Evolutionary conservation across 1,140 invertebrate genomes (phyloP), one percentile per base, ranked within the genome.

Genomic region (Varroa destructor): DNA sequence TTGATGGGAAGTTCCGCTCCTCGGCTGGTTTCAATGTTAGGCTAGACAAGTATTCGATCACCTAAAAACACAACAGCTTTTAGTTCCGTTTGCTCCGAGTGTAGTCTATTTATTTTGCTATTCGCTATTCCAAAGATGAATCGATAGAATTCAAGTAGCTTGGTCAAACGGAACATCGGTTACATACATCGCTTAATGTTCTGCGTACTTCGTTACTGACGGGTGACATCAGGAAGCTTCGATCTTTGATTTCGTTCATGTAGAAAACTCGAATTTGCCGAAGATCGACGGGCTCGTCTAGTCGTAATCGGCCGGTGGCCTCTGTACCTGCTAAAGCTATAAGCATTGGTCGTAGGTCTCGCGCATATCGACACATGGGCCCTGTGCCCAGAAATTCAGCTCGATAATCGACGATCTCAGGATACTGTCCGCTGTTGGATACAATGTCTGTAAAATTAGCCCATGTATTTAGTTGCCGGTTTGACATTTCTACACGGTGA

Each of bases 241-340:
- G 73, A 55, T 74, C 88, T 51, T 85, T 85, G 77, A 89, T 89
- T 57, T 87, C 86, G 75, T 90, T 87, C 83, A 95, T 90, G 77
- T 92, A 94, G 79, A 85, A 93, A 74, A 91, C 85, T 72, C 86
- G 87, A 46, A 93, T 77, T 61, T 86, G 83, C n/a, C 82, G 83
- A 0, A 90, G 40, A 76, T 88, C 84, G 6, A 91, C 84, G 75
- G 81, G 72, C 25, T 86, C 80, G 75, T 91, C 85, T 37, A 93
- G 80, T 58, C 86, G 84, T 6, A 91, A 79, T 74, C 84, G 81
- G 0, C 81, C 77, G 84, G 6, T 84, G 82, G n/a, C 61, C 1
- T 75, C 58, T 43, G 73, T 57, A n/a, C 75, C 75, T 46, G 71
- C 51, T 0, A 77, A 46, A 5, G 73, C 74, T 71, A 79, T 78